Evolutionary conservation across 2,113 vertebrate genomes (phyloP), one percentile per base, ranked within the genome.

Genomic region (Corydoras maculifer): DNA sequence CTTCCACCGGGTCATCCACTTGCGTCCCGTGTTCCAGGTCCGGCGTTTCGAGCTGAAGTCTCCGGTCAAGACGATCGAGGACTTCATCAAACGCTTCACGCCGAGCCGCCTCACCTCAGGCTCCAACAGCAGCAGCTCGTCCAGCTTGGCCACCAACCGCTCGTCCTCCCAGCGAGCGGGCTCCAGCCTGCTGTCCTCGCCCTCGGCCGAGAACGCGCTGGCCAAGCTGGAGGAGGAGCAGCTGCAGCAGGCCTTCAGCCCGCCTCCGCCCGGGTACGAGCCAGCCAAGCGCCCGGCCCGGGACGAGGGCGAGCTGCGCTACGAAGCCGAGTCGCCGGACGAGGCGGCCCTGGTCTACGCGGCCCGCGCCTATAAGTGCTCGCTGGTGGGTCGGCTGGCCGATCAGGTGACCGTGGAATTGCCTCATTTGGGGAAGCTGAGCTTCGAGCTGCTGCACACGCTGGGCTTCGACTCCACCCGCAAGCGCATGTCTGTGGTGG

Each of bases 401-500:
- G 94, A 98, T 85, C 97, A 94, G 84, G 94, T 98, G 81, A 93
- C 92, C 0, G 85, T 98, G 81, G 93, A 96, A 76, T 88, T 99
- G 82, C 95, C 97, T 7, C 91, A 95, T 81, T 84, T 98, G 84
- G 97, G 96, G 60, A 91, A 89, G 62, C 84, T 99, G 77, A 93
- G 75, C 80, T 98, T 99, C 7, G 94, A 98, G 84, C 89, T 98
- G 70, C 88, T 99, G 79, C 97, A 99, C 82, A 97, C 94, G 0
- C 87, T 99, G 77, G 92, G 93, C 50, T 99, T 99, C 5, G 97
- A 99, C 86, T 93, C 96, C 30, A 65, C 90, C 74, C 90, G 97
- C 75, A 97, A 98, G 75, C 90, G 96, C 68, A 99, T 99, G 97
- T 99, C 97, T 0, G 95, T 99, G 81, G 94, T 99, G 75, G 93